These are phyloP conservation scores for Vanessa cardui DNA, from an alignment of 2,888 invertebrate species.

Conservation along the genomic window DNA sequence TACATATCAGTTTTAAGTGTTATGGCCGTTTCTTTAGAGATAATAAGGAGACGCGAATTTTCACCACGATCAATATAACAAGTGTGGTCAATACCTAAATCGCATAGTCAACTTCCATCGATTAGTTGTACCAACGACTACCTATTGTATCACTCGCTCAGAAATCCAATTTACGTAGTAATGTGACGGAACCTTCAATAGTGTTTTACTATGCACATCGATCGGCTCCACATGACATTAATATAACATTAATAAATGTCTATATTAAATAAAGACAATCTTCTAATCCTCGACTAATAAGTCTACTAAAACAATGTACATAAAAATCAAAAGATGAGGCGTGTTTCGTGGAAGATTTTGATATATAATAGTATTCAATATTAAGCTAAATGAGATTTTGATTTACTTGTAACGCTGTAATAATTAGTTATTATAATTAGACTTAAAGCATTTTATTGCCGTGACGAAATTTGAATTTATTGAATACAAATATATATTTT, in stretches of 20 bases:
- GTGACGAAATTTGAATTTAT: no score
- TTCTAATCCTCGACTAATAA: neutral
- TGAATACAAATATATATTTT: no score
- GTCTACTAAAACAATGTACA: no score
- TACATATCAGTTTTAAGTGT: no score
- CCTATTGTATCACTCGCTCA: slow-evolving; percentile 13
- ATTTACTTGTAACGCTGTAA: neutral
- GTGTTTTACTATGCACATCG: slow-evolving; percentile 19
- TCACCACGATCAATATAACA: neutral
- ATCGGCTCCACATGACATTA: neutral
- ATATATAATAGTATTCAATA: no score
- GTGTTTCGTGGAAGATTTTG: no score
- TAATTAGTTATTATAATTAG: no score
- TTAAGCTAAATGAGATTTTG: no score
- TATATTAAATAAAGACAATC: neutral
- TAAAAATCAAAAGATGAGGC: no score
- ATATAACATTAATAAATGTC: neutral
- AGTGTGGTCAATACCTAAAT: neutral
- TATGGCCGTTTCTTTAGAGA: no score
- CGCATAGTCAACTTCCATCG: neutral
- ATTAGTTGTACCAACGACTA: slow-evolving; percentile 7
- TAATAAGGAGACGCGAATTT: no score
- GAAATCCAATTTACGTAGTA: slow-evolving; percentile 27
- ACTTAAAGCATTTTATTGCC: no score
- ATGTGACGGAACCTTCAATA: slow-evolving; percentile 14